Percentiles rank a stretch among this genome's conserved stretches.
Conservation (phyloP, 2,797 vertebrate genomes). For the Nasua narica region DNA sequence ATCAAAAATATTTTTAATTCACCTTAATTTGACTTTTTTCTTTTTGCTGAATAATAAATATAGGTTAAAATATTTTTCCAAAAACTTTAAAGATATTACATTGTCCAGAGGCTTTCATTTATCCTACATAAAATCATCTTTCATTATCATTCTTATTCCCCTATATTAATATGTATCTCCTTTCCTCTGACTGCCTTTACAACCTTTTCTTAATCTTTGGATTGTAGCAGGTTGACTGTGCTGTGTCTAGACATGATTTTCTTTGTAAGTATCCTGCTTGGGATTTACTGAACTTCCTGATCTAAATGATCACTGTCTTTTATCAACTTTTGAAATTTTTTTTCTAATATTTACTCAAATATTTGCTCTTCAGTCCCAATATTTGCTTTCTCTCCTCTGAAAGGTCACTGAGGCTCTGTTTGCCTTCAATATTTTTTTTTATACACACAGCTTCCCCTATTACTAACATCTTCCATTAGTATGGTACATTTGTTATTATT, state of each 20-base stretch:
- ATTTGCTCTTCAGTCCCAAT: background rate
- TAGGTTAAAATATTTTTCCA: background rate
- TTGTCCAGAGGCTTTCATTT: background rate
- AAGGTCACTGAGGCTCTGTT: background rate
- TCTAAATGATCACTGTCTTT: background rate
- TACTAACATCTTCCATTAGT: background rate
- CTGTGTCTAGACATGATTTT: background rate
- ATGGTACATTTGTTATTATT: background rate
- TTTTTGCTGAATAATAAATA: background rate
- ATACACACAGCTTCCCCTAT: background rate
- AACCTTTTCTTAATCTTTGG: background rate
- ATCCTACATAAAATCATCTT: background rate
- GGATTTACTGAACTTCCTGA: background rate
- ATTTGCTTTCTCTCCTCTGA: background rate
- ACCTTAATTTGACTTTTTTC: background rate
- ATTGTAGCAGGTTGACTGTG: background rate
- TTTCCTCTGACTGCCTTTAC: background rate
- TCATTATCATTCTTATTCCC: background rate
- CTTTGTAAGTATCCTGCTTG: background rate
- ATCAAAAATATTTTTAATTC: background rate
- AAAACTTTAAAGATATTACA: background rate
- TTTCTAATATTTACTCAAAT: background rate
- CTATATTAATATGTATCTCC: background rate
- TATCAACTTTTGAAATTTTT: background rate
- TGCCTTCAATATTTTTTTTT: background rate